Evolutionary conservation across 2,888 invertebrate species (phyloP).

Genomic region (Camponotus fellah): DNA sequence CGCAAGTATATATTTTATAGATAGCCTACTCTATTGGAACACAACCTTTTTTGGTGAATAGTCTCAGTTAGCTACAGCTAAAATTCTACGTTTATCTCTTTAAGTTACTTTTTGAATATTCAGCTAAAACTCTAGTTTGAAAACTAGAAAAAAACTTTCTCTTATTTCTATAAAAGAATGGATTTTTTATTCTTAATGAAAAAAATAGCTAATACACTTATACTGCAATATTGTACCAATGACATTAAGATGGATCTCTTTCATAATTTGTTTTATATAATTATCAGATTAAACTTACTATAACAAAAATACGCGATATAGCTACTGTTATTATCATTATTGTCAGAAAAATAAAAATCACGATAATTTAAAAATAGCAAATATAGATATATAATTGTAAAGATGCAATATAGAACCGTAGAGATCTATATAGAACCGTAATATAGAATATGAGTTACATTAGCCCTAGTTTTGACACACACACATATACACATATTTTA

Average conservation of each 20-base stretch:
- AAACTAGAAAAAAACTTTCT: too few relatives aligned
- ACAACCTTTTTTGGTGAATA: conserved; percentile 84
- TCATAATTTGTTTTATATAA: background rate
- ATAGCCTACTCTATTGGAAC: conserved; percentile 82
- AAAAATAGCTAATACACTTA: background rate
- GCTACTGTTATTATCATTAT: conserved; percentile 16
- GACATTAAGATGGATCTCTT: background rate
- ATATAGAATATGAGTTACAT: background rate
- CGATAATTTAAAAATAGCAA: background rate
- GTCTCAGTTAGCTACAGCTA: conserved; percentile 81
- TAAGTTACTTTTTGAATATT: conserved; percentile 29
- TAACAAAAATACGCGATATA: background rate
- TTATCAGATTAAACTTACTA: background rate
- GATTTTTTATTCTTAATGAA: conserved; percentile 15
- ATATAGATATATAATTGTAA: background rate
- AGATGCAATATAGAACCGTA: too few relatives aligned
- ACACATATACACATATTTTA: conserved; percentile 9
- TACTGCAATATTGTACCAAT: background rate
- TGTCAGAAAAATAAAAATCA: background rate
- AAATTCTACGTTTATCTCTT: conserved; percentile 64
- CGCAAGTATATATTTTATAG: conserved; percentile 73
- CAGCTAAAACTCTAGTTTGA: conserved; percentile 30
- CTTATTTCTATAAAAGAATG: background rate
- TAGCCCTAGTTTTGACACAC: background rate
- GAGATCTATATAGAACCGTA: background rate